These are phyloP conservation scores for Astropecten irregularis DNA, from an alignment of 53 echinoderm and acorn worm genomes.

Conservation along the genomic window DNA sequence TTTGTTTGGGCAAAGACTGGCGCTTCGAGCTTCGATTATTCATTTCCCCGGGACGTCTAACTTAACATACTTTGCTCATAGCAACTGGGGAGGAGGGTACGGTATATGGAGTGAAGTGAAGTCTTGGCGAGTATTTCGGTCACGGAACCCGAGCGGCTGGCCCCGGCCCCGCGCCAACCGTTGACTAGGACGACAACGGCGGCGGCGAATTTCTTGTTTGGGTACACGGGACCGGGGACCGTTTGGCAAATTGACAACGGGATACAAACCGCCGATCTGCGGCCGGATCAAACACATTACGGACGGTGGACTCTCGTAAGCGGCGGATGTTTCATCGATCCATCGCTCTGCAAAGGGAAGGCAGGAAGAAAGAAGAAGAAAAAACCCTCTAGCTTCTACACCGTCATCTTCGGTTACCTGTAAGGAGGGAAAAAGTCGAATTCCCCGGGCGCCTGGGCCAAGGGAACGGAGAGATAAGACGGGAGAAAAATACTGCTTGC, in stretches of 20 bases:
- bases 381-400: slow-evolving; percentile 1
- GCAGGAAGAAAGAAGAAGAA: too few species aligned
- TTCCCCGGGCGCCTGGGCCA: slow-evolving; percentile 19
- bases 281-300: slow-evolving; percentile 57
- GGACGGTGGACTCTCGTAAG: slow-evolving; percentile 54
- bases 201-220: not conserved
- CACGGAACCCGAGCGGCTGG: slow-evolving; percentile 32
- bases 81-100: too few species aligned
- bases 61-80: too few species aligned
- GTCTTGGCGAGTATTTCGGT: too few species aligned
- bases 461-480: slow-evolving; percentile 6
- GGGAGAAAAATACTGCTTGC: not conserved
- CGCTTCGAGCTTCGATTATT: too few species aligned
- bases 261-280: slow-evolving; percentile 29
- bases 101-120: too few species aligned
- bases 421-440: slow-evolving; percentile 34
- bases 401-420: slow-evolving; percentile 42
- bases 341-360: slow-evolving; percentile 16
- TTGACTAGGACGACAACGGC: not conserved
- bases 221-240: slow-evolving; percentile 12
- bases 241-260: slow-evolving; percentile 50
- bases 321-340: slow-evolving; percentile 48
- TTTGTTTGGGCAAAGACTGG: too few species aligned
- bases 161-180: slow-evolving; percentile 9
- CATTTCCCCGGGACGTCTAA: too few species aligned